These are phyloP conservation scores for Asarcornis scutulata DNA, from an alignment of 2,113 vertebrate genomes.

Conservation along the genomic window DNA sequence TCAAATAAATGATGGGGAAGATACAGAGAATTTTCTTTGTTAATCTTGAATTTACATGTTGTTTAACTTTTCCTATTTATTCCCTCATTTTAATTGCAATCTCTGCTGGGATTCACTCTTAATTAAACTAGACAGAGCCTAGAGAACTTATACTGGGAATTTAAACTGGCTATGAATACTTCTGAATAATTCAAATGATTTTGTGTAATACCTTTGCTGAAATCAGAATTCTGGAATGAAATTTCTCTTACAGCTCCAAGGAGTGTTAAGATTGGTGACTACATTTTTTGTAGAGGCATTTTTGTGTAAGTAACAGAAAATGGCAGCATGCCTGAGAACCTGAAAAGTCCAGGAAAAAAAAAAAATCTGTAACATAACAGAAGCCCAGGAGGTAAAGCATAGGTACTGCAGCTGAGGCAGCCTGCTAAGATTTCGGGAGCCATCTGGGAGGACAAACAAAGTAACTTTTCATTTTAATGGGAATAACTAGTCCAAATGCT, in stretches of 20 bases:
- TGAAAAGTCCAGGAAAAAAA: background rate
- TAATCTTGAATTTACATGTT: background rate
- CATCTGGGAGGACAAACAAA: background rate
- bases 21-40: background rate
- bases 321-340: background rate
- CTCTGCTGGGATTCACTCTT: background rate
- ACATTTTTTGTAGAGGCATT: background rate
- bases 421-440: background rate
- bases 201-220: background rate
- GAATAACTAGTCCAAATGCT: background rate
- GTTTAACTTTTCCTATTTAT: background rate
- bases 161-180: background rate
- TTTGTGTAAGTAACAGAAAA: background rate
- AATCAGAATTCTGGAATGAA: constrained; percentile 7
- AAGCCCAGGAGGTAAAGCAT: background rate
- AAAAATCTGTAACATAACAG: background rate
- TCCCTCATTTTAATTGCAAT: background rate
- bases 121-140: constrained; percentile 17
- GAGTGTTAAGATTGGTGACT: background rate
- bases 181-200: constrained; percentile 38
- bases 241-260: background rate
- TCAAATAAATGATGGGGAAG: background rate
- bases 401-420: background rate
- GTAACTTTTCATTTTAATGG: background rate
- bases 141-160: background rate